Conservation (phyloP, 2,113 vertebrate species). For the Epinephelus fuscoguttatus region DNA sequence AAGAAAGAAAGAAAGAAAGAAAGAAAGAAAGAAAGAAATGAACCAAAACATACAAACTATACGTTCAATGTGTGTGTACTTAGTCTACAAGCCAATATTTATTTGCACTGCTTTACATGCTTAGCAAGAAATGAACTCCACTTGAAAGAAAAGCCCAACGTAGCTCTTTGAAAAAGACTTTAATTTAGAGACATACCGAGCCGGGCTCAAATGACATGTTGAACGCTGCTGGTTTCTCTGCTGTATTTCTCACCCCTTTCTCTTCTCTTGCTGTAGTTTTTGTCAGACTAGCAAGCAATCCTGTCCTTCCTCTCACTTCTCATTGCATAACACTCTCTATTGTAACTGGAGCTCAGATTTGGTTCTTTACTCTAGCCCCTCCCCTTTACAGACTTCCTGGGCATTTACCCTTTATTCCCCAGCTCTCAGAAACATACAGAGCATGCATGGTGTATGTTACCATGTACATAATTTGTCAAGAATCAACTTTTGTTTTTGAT, state of each 20-base stretch:
- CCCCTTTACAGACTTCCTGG: not conserved
- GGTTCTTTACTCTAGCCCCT: not conserved
- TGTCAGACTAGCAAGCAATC: not conserved
- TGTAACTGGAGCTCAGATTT: not conserved
- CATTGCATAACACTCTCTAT: not conserved
- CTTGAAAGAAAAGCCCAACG: not conserved
- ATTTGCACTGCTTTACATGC: not conserved
- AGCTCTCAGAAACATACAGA: not conserved
- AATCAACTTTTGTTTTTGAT: not conserved
- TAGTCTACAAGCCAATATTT: not conserved
- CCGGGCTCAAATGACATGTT: not conserved
- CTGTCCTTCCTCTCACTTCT: not conserved
- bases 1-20: not conserved
- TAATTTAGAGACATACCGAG: slow-evolving; percentile 36
- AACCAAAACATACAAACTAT: not conserved
- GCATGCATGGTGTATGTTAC: not conserved
- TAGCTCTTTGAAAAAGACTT: not conserved
- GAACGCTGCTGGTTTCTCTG: not conserved
- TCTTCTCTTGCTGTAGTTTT: not conserved
- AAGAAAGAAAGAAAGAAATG: not conserved
- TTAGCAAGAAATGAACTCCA: not conserved
- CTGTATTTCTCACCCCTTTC: not conserved
- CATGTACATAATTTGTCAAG: not conserved
- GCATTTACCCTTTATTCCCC: not conserved
- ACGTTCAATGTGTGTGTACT: too few species aligned